Evolutionary conservation across 2,888 invertebrate species (phyloP), one percentile per base, ranked within the genome.

Genomic region (Philereme vetulata): DNA sequence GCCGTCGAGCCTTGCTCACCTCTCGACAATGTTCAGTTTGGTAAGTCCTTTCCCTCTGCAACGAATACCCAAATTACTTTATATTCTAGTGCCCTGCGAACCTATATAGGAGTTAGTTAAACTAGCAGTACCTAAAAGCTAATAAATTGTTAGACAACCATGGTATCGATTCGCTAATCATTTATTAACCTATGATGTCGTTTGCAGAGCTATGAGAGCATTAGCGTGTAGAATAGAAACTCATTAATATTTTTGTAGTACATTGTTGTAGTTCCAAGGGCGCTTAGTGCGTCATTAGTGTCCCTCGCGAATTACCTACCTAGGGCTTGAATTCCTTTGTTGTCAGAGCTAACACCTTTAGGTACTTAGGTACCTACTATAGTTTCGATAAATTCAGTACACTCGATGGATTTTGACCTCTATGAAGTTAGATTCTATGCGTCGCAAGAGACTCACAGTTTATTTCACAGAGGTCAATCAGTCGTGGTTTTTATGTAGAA

Each of bases 1-100:
- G 84, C 77, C 71, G 90, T 58, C 58, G 62, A 59, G 45, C 55
- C 86, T 43, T 76, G 80, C 54, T 78, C 84, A 34, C 79, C 83
- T 47, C 79, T 79, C 75, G 88, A 90, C 80, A 82, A 90, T 90
- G 92, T 81, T 78, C 85, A 83, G 71, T 88, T 88, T 76, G 90
- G 91, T 91, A 64, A 85, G 88, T 75, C 10, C 35, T 9, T 38
- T 8, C 21, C 34, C 51, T 44, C 47, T 53, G 46, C 53, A 50
- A 61, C 48, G 7, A 48, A 48, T 50, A 45, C n/a, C 46, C 10
- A 34, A 44, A 35, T 36, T 45, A 43, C 49, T 49, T 50, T 36
- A 47, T 42, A 44, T 34, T 53, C 33, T 51, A 51, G 51, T 44
- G 44, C 38, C 32, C 35, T 35, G 5, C 8, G 47, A 55, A 11